Conservation (phyloP, 2,888 invertebrate genomes). For the Metallyticus violacea region DNA sequence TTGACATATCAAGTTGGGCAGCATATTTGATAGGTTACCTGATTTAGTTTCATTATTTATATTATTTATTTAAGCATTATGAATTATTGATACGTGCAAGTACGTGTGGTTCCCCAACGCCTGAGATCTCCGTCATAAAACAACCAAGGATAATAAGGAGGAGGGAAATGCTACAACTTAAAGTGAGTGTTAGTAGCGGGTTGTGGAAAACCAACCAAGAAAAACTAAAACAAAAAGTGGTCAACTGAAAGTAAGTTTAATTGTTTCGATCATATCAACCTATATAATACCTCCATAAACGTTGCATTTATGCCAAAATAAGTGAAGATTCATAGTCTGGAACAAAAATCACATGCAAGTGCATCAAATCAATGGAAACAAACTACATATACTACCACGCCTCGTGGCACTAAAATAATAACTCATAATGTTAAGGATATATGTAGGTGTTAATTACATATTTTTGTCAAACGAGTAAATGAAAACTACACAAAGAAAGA, state of each 20-base stretch:
- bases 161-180: not conserved
- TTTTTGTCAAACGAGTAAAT: constrained; percentile 32
- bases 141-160: not conserved
- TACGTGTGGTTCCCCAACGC: constrained; percentile 34
- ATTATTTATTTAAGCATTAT: constrained; percentile 34
- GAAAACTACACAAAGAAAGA: constrained; percentile 28
- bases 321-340: constrained; percentile 20
- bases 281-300: constrained; percentile 19
- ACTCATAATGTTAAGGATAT: constrained; percentile 20
- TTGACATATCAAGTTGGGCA: constrained; percentile 38
- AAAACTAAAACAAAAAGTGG: constrained; percentile 30
- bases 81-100: constrained; percentile 36
- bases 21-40: constrained; percentile 38
- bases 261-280: not conserved
- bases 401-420: constrained; percentile 21
- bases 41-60: constrained; percentile 36
- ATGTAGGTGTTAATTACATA: constrained; percentile 31
- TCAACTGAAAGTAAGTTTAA: constrained; percentile 25
- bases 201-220: constrained; percentile 22
- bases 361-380: not conserved
- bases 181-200: constrained; percentile 21
- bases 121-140: not conserved
- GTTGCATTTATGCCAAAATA: constrained; percentile 28
- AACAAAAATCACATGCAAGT: constrained; percentile 24
- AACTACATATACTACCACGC: not conserved